Base-by-base conservation (phyloP, 2,888 invertebrate genomes). In the Rhaphigaster nebulosa region DNA sequence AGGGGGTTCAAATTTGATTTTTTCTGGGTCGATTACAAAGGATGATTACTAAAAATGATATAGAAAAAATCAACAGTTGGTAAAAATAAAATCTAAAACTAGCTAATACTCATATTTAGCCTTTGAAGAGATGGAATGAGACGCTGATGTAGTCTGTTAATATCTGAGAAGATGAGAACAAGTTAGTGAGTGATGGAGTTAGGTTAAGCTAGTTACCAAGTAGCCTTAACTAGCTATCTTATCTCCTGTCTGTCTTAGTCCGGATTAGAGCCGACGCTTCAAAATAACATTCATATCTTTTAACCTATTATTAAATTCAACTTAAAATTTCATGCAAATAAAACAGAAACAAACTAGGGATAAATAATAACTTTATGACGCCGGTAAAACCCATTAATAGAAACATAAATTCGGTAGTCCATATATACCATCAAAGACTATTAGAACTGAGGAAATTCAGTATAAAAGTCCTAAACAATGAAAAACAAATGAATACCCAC, bases 201-300 rank as follows among this genome's bases (percentile, higher is more conserved):
- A 76, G 70, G 2, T 26, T 76, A 76, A 76, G 70, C 70, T 38
- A 76, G 70, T 76, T 76, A 76, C 20, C 18, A 76, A 76, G 70
- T 38, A 38, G 70, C 29, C 20, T 38, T 76, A 76, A 76, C 70
- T 38, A 76, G 70, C 34, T 76, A 76, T 76, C 70, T 76, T 38
- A 76, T 76, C 70, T 38, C 18, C 20, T 10, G 20, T 76, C 70
- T 20, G 70, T 38, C 70, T 76, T 38, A 76, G 34, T 29, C 38
- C 6, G 34, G 34, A 76, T 38, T 20, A 76, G 20, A 6, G 23
- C 1, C 15, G 20, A 34, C 4, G 20, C 70, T 38, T 38, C 70
- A 34, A 34, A 76, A 76, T 76, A 76, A 76, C 70, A 38, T 20
- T 15, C 15, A 0, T 20, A 38, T 38, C 38, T 34, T 38, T n/a